A percentile compares a stretch with the other conserved stretches of the same genome.
phyloP scores from a whole-genome alignment of 2,113 vertebrate genomes.

The Bolborhynchus lineola region DNA sequence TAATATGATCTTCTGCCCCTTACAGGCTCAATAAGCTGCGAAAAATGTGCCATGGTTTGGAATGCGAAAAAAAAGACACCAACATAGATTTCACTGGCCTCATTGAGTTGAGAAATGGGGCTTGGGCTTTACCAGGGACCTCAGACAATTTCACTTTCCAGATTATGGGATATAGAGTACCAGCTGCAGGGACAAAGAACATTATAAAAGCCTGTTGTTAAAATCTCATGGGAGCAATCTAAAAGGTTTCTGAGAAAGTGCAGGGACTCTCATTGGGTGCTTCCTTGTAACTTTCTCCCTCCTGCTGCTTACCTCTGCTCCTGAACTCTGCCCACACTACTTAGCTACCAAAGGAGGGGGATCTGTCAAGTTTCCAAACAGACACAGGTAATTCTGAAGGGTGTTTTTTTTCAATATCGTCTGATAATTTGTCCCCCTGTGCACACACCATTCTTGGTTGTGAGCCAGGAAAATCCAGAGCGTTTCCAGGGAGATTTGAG shows the following conservation, averaged over 20 bases:
- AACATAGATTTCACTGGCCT: not conserved
- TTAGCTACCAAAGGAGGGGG: not conserved
- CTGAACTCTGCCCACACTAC: not conserved
- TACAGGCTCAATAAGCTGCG: not conserved
- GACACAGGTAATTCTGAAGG: not conserved
- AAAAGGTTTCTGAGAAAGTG: not conserved
- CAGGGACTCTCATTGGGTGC: not conserved
- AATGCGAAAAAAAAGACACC: not conserved
- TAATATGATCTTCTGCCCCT: not conserved
- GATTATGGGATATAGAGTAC: not conserved
- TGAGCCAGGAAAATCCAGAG: not conserved
- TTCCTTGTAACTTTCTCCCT: not conserved
- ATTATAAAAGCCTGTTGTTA: not conserved
- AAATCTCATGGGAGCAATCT: not conserved
- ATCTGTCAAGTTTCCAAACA: not conserved
- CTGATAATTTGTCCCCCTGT: not conserved
- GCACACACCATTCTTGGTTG: not conserved
- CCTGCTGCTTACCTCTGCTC: not conserved
- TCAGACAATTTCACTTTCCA: not conserved
- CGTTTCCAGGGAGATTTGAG: conserved; percentile 54
- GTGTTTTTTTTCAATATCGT: not conserved
- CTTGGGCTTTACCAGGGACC: not conserved
- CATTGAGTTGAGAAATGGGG: not conserved
- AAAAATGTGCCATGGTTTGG: not conserved
- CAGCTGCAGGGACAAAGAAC: not conserved